Evolutionary conservation across 2,888 invertebrate species (phyloP).

Genomic region (Thereva nobilitata): DNA sequence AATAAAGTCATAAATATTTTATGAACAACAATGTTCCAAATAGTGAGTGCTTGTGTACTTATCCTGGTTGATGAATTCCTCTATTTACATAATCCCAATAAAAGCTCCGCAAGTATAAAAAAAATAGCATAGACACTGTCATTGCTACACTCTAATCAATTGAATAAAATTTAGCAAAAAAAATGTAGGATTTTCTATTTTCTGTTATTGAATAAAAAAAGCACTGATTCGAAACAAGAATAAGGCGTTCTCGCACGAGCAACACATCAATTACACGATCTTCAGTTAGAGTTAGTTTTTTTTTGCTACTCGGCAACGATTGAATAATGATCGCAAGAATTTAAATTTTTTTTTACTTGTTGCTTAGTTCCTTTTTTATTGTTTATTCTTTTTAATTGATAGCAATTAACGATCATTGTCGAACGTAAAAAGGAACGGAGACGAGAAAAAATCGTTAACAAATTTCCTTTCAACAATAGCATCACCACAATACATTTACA

Average conservation of each 20-base stretch:
- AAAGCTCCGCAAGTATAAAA: background rate
- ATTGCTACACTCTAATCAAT: too few species aligned
- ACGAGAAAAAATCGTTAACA: conserved; percentile 1
- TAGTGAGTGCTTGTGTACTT: conserved; percentile 26
- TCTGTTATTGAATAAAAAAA: too few species aligned
- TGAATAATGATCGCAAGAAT: background rate
- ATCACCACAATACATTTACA: conserved; percentile 18
- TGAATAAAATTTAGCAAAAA: too few species aligned
- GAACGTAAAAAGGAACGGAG: background rate
- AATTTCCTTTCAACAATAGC: conserved; percentile 22
- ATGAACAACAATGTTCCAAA: background rate
- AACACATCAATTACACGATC: too few species aligned
- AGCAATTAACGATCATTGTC: conserved; percentile 6
- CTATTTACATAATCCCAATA: conserved; percentile 13
- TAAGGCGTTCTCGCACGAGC: too few species aligned
- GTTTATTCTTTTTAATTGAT: conserved; percentile 9
- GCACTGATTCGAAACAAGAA: too few species aligned
- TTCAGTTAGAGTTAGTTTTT: too few species aligned
- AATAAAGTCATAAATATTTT: too few species aligned
- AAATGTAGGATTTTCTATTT: too few species aligned
- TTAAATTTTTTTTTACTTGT: background rate
- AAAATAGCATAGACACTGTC: conserved; percentile 5
- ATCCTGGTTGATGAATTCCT: conserved; percentile 20
- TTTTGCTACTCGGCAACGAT: too few species aligned
- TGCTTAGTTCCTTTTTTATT: background rate